Percentiles rank a stretch among this genome's conserved stretches.
These are phyloP conservation scores for Anguilla marmorata DNA, from an alignment of 2,797 vertebrate genomes.

Conservation along the genomic window DNA sequence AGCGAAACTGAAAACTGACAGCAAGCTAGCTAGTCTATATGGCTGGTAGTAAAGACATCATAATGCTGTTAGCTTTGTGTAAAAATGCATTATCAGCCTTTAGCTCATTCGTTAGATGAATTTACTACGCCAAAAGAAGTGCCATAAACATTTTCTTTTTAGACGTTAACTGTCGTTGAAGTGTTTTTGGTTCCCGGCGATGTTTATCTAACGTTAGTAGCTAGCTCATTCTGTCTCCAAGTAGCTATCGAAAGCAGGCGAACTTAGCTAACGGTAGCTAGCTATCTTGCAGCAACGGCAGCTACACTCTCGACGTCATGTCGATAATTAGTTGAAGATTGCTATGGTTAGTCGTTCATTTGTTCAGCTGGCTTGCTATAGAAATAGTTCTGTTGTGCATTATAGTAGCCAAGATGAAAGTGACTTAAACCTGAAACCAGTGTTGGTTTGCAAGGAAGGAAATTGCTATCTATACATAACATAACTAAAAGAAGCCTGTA, in stretches of 20 bases:
- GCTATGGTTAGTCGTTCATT: background rate
- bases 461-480: background rate
- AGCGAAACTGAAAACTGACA: background rate
- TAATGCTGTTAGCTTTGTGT: background rate
- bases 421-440: background rate
- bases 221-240: background rate
- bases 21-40: background rate
- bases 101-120: constrained; percentile 1
- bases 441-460: background rate
- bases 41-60: background rate
- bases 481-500: background rate
- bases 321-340: background rate
- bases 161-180: constrained; percentile 27
- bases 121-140: constrained; percentile 17
- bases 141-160: background rate
- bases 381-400: background rate
- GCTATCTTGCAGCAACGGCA: background rate
- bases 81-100: background rate
- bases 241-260: background rate
- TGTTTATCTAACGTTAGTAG: background rate
- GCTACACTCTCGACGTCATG: constrained; percentile 5
- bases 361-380: background rate
- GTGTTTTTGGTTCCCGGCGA: background rate
- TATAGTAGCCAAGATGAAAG: background rate
- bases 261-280: background rate